Conservation (phyloP, 2,113 vertebrate species). For the Leuciscus idus region DNA sequence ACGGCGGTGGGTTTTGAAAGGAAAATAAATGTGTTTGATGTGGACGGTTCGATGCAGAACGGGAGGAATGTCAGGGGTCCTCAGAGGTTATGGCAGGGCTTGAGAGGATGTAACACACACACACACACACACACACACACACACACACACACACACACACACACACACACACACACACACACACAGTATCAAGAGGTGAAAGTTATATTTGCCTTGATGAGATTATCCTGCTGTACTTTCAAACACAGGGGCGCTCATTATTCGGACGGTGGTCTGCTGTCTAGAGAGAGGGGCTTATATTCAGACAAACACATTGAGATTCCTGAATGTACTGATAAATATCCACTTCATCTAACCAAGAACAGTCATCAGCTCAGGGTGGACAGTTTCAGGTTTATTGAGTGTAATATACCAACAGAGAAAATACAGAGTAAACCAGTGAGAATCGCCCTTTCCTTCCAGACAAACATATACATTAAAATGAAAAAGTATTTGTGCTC, state of each 20-base stretch:
- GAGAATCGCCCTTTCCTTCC: background rate
- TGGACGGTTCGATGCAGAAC: background rate
- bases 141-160: background rate
- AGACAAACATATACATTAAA: background rate
- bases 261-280: conserved; percentile 25
- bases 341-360: background rate
- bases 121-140: background rate
- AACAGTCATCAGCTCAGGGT: background rate
- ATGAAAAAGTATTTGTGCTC: too few relatives aligned
- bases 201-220: conserved; percentile 14
- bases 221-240: conserved; percentile 32
- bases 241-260: conserved; percentile 10
- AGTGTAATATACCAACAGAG: conserved; percentile 9
- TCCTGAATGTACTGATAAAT: background rate
- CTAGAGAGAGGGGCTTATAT: background rate
- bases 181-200: background rate
- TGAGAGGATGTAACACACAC: background rate
- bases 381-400: background rate
- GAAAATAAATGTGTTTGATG: conserved; percentile 34
- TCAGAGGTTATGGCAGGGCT: background rate
- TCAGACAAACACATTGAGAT: conserved; percentile 28
- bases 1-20: conserved; percentile 1
- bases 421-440: background rate
- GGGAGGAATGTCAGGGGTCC: conserved; percentile 42
- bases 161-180: background rate